Percentiles rank a stretch among this genome's conserved stretches.
These are phyloP conservation scores for Parauchenoglanis punctatus DNA, from an alignment of 2,797 vertebrate genomes.

Conservation along the genomic window DNA sequence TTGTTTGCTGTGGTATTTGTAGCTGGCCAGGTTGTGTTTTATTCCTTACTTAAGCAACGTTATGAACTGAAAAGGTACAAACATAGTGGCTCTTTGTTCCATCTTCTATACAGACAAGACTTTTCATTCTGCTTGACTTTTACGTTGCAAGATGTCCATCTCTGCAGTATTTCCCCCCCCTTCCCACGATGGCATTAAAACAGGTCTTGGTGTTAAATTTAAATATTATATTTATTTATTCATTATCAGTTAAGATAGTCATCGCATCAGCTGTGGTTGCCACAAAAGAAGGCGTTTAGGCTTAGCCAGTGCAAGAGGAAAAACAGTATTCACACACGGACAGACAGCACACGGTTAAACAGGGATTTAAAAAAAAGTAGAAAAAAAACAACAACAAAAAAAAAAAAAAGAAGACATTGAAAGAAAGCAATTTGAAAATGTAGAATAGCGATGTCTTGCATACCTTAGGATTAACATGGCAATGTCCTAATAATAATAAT, in stretches of 20 bases:
- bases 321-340: constrained; percentile 63
- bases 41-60: background rate
- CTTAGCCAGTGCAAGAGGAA: constrained; percentile 73
- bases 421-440: constrained; percentile 69
- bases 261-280: constrained; percentile 67
- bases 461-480: constrained; percentile 53
- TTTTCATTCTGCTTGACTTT: background rate
- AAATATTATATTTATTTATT: constrained; percentile 70
- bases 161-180: background rate
- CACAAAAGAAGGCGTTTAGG: constrained; percentile 72
- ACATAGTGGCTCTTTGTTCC: background rate
- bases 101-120: background rate
- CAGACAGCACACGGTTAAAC: constrained; percentile 56
- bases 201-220: constrained; percentile 38
- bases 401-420: constrained; percentile 60
- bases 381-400: constrained; percentile 41
- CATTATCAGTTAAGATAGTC: constrained; percentile 63
- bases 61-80: background rate
- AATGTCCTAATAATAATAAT: constrained; percentile 35
- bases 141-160: background rate
- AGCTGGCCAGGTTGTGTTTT: background rate
- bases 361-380: constrained; percentile 56
- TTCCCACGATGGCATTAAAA: background rate
- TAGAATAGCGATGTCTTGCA: constrained; percentile 56
- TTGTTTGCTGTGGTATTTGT: background rate